These are phyloP conservation scores for Spea hammondii DNA, from an alignment of 2,797 vertebrate species.

Conservation along the genomic window DNA sequence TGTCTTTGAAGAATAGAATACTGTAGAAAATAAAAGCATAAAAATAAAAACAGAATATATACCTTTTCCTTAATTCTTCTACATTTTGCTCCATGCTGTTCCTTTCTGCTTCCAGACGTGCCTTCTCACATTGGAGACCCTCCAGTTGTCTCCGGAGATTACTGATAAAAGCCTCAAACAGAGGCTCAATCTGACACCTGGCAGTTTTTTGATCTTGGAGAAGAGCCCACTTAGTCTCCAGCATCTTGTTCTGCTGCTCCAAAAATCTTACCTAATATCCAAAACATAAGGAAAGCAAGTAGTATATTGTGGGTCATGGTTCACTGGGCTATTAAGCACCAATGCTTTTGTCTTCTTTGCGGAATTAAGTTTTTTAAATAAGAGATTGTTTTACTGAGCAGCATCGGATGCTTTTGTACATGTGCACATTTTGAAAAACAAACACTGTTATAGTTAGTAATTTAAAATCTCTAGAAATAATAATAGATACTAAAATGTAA, in stretches of 20 bases:
- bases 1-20: too few species aligned
- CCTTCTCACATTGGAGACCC: constrained; percentile 74
- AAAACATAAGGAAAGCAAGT: background rate
- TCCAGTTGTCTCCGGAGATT: constrained; percentile 82
- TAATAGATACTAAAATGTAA: too few species aligned
- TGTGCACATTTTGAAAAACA: too few species aligned
- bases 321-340: too few species aligned
- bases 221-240: constrained; percentile 62
- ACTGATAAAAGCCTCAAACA: constrained; percentile 79
- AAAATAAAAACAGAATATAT: background rate
- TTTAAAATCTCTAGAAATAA: too few species aligned
- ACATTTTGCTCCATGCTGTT: constrained; percentile 76
- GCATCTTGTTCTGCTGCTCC: constrained; percentile 53
- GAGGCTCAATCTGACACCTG: constrained; percentile 74
- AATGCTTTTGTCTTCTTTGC: too few species aligned
- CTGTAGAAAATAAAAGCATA: too few species aligned
- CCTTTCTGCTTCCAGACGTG: constrained; percentile 78
- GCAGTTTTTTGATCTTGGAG: constrained; percentile 72
- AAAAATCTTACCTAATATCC: constrained; percentile 55
- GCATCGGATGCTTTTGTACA: too few species aligned
- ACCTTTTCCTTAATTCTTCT: constrained; percentile 66
- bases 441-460: too few species aligned
- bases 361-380: too few species aligned
- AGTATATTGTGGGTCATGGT: too few species aligned
- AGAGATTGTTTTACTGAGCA: too few species aligned